phyloP scores from a whole-genome alignment of 2,797 vertebrate genomes.

The Sorex maritimensis region DNA sequence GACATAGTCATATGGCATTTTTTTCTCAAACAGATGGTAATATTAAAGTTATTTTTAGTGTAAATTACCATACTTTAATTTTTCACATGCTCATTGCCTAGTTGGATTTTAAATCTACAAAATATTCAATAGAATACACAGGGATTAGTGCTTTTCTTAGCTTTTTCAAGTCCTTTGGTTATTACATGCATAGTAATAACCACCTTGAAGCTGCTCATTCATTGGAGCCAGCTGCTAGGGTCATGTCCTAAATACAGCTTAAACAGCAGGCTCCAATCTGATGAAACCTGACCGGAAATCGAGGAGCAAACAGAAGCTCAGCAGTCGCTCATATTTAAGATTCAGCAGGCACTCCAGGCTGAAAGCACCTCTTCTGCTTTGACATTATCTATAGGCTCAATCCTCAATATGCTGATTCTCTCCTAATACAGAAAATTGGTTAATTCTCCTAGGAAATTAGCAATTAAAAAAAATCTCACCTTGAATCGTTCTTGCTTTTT shows the following conservation, averaged over 20 bases:
- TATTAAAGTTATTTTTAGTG: conserved; percentile 81
- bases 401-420: conserved; percentile 96
- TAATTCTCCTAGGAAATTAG: conserved; percentile 93
- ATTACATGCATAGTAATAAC: conserved; percentile 83
- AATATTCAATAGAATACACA: conserved; percentile 76
- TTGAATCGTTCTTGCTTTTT: conserved; percentile 93
- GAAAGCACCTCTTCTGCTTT: conserved; percentile 88
- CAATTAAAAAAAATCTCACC: conserved; percentile 94
- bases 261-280: conserved; percentile 83
- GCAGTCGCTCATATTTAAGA: conserved; percentile 89
- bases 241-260: conserved; percentile 81
- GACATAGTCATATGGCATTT: conserved; percentile 69
- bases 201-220: conserved; percentile 85
- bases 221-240: conserved; percentile 79
- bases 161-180: conserved; percentile 79
- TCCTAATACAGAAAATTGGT: conserved; percentile 96
- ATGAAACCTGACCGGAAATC: conserved; percentile 87
- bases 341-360: conserved; percentile 88
- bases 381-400: conserved; percentile 93
- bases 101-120: conserved; percentile 77
- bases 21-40: conserved; percentile 75
- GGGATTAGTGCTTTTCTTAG: conserved; percentile 76
- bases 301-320: conserved; percentile 85
- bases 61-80: conserved; percentile 81
- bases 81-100: conserved; percentile 71